Base-by-base conservation (phyloP, 2,888 invertebrate genomes). In the Hypsopygia costalis region DNA sequence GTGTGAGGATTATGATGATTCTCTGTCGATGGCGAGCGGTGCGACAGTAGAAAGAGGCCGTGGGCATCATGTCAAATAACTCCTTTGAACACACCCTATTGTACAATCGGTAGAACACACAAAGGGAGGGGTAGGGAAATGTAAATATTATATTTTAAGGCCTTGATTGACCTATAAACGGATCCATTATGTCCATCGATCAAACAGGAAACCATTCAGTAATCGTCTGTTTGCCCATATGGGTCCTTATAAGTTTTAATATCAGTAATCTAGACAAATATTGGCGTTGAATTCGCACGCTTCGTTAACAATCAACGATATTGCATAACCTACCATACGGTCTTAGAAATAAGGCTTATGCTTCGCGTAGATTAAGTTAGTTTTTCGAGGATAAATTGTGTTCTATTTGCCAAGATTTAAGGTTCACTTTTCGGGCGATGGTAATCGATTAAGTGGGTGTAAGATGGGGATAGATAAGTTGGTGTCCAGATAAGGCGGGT, bases 401-500 rank as follows among this genome's bases (percentile, higher is more conserved):
- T 59, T 60, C 57, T 78, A 74, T 69, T 52, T 34, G 43, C 45
- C 56, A 43, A 25, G 43, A 22, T 49, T 61, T 80, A 80, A 70
- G 69, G 72, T 75, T 50, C 55, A 52, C 50, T 58, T 64, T 59
- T 55, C 45, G 47, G 45, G 54, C 63, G 52, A 48, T 60, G 55
- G 54, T 54, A 63, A 73, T 75, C 72, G 70, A 76, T 74, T 68
- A 67, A 59, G 64, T 58, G 57, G 51, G 63, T 64, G 62, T 49
- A 55, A 73, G 72, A 76, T 74, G 69, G 62, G 73, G 74, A 72
- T 16, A 77, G 74, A 73, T 73, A 76, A 76, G 71, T 71, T 63
- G 57, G 64, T 67, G 75, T 70, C 68, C 70, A 76, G 86, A 85
- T 86, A 85, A 81, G 70, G 50, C 50, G 65, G 79, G 69, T 71